Base-by-base conservation (phyloP, 2,797 vertebrate species). In the Perodicticus potto region DNA sequence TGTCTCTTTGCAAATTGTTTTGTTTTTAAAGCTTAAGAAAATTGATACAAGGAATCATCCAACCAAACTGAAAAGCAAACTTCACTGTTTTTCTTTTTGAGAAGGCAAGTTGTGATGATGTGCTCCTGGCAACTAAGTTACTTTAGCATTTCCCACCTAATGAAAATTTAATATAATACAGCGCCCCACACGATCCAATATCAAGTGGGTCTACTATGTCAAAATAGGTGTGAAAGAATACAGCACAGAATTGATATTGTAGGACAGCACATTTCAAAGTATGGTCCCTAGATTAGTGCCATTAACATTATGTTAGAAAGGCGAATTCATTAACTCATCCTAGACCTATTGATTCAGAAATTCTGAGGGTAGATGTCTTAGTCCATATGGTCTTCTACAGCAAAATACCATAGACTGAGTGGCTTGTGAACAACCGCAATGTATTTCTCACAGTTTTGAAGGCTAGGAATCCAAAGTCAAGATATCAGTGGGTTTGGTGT, bases 21-120 rank as follows among this genome's bases (percentile, higher is more conserved):
- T 84, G 12, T 67, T 85, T 7, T 45, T 85, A 84, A 96, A 70
- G 29, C 65, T 80, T 92, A 92, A 72, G 53, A 57, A 19, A 49
- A 73, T 22, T 84, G 72, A 37, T 73, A 49, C 7, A 94, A 92
- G 37, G 40, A 57, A 80, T 80, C 72, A 34, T 73, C 81, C 70
- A 93, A 74, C 12, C 17, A 40, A 61, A 7, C 27, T 53, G 29
- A 92, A 32, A 81, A 17, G 77, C 55, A 83, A 84, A 37, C 19
- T 16, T 73, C 29, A 70, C 34, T 32, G 45, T 61, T 72, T 87
- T 49, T 59, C 45, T 45, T 45, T 59, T 63, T 45, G 29, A 94
- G 45, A 87, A 57, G 85, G 59, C 34, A 85, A 92, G 19, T 67
- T 83, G 85, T 92, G 40, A 81, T 55, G 29, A 86, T 89, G 29